Percentiles rank a stretch among this genome's conserved stretches.
phyloP scores from a whole-genome alignment of 2,797 vertebrate species.

The Coccyzus lansbergi region DNA sequence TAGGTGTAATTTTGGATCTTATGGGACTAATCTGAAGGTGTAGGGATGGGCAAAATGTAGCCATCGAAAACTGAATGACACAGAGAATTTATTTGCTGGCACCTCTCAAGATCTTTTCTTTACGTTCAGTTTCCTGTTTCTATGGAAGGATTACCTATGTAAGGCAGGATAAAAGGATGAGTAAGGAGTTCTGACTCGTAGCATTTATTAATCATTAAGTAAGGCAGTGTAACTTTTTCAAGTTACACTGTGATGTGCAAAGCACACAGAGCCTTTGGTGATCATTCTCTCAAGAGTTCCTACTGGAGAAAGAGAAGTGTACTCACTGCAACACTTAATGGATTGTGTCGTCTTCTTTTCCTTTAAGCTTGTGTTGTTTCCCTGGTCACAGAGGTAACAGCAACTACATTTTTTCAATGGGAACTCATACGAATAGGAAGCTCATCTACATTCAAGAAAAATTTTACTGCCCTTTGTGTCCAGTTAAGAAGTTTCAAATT shows the following conservation, averaged over 20 bases:
- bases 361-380: background rate
- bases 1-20: background rate
- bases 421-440: background rate
- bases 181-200: background rate
- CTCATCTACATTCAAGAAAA: background rate
- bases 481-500: background rate
- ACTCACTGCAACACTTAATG: background rate
- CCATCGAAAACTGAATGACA: background rate
- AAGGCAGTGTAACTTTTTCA: background rate
- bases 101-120: background rate
- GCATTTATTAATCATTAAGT: background rate
- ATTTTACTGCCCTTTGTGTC: background rate
- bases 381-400: background rate
- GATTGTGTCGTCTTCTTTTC: background rate
- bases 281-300: background rate
- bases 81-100: background rate
- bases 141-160: background rate
- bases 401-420: background rate
- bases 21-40: background rate
- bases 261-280: background rate
- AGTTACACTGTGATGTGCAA: background rate
- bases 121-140: background rate
- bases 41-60: background rate
- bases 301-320: too few relatives aligned
- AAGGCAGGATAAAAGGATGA: background rate